A percentile compares a stretch with the other conserved stretches of the same genome.
phyloP scores from a whole-genome alignment of 2,888 invertebrate genomes.

The Eupithecia vulgata region DNA sequence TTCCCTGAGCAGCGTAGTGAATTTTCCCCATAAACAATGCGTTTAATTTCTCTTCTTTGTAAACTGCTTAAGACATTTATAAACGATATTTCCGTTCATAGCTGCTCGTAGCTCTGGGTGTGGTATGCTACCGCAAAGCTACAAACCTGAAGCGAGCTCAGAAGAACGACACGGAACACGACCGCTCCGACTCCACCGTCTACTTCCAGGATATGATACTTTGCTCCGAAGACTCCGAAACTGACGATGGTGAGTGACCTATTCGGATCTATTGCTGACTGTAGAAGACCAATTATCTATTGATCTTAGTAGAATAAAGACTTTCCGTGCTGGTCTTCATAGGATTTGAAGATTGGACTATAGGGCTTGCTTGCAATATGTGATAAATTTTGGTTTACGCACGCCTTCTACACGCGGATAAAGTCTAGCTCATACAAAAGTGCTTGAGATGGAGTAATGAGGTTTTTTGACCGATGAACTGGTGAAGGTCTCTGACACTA shows the following conservation, averaged over 20 bases:
- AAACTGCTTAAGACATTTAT: too few species aligned
- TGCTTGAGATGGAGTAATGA: too few species aligned
- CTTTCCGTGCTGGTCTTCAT: too few species aligned
- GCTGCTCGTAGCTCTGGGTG: constrained; percentile 93
- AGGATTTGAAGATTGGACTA: not conserved
- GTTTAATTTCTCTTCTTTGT: too few species aligned
- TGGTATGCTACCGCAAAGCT: constrained; percentile 95
- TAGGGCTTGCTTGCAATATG: not conserved
- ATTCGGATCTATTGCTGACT: too few species aligned
- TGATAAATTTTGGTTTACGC: not conserved
- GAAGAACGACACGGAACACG: constrained; percentile 92
- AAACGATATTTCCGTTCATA: constrained; percentile 51
- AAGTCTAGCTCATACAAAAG: not conserved
- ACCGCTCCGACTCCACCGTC: constrained; percentile 97
- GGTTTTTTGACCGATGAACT: too few species aligned
- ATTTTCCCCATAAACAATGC: too few species aligned
- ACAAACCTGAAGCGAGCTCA: constrained; percentile 91
- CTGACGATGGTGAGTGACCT: constrained; percentile 88
- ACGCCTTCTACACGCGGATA: not conserved
- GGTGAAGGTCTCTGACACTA: too few species aligned
- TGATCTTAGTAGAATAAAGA: not conserved
- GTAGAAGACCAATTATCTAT: not conserved
- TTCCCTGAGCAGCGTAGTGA: too few species aligned
- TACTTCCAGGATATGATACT: constrained; percentile 97
- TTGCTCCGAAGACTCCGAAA: constrained; percentile 95